Percentiles rank a stretch among this genome's conserved stretches.
phyloP scores from a whole-genome alignment of 2,888 invertebrate genomes.

The Lasioglossum leucozonium region DNA sequence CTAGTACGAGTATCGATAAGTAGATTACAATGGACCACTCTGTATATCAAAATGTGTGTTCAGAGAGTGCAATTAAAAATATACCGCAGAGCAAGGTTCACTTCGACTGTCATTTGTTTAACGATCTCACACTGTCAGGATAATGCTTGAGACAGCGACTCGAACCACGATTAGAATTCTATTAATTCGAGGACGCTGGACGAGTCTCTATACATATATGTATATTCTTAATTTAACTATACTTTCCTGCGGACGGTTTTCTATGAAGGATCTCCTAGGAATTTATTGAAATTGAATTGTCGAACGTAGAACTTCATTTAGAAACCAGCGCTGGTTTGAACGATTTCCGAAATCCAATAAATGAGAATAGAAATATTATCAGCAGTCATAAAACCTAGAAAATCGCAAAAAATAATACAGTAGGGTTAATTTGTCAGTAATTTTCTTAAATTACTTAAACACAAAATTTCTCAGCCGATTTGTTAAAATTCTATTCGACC shows the following conservation, averaged over 20 bases:
- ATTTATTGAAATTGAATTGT: slow-evolving; percentile 26
- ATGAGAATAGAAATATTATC: background rate
- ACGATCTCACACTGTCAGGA: background rate
- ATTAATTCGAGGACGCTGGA: background rate
- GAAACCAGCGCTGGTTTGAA: slow-evolving; percentile 11
- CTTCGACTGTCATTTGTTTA: background rate
- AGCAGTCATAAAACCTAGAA: background rate
- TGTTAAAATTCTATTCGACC: background rate
- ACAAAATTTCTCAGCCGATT: background rate
- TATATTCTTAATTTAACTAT: slow-evolving; percentile 35
- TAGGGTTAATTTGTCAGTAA: no score
- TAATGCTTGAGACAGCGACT: slow-evolving; percentile 14
- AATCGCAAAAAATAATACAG: background rate
- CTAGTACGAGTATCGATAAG: background rate
- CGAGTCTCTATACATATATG: slow-evolving; percentile 26
- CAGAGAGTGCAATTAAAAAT: background rate
- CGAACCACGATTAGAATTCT: background rate
- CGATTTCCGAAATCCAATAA: slow-evolving; percentile 20
- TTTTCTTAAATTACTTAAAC: background rate
- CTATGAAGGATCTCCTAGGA: slow-evolving; percentile 1
- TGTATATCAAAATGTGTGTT: background rate
- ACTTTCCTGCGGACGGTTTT: slow-evolving; percentile 28
- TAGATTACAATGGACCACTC: background rate
- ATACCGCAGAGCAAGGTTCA: background rate
- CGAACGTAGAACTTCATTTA: slow-evolving; percentile 22